Evolutionary conservation across 1,140 invertebrate species (phyloP).

Genomic region (Heliothis virescens): DNA sequence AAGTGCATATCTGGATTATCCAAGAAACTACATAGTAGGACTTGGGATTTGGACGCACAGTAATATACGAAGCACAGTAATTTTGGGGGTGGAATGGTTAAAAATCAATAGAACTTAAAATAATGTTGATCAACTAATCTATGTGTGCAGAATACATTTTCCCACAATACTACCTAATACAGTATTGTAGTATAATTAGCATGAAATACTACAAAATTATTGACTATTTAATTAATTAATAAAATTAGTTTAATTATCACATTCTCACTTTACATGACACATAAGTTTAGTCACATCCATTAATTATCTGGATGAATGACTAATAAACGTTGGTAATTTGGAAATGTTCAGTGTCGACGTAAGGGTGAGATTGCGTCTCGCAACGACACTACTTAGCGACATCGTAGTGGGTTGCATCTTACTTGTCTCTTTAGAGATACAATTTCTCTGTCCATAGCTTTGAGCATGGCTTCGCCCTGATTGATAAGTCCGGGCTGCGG

Average conservation of each 20-base stretch:
- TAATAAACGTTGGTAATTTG: neutral
- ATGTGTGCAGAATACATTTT: conserved; percentile 84
- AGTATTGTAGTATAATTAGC: conserved; percentile 51
- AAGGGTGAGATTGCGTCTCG: conserved; percentile 74
- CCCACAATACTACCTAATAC: conserved; percentile 53
- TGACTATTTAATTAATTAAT: conserved; percentile 38
- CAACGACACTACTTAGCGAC: conserved; percentile 68
- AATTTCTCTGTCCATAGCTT: conserved; percentile 97
- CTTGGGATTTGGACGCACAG: conserved; percentile 52
- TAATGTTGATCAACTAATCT: conserved; percentile 52
- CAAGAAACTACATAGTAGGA: conserved; percentile 69
- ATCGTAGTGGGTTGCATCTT: conserved; percentile 71
- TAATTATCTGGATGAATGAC: conserved; percentile 15
- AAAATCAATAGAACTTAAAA: conserved; percentile 38
- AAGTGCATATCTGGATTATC: conserved; percentile 83
- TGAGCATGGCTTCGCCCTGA: conserved; percentile 94
- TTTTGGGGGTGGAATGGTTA: conserved; percentile 26
- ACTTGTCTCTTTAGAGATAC: conserved; percentile 97
- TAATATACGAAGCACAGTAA: conserved; percentile 61
- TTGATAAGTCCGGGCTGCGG: conserved; percentile 86
- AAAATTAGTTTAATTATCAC: conserved; percentile 57
- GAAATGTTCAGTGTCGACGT: conserved; percentile 58
- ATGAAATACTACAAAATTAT: conserved; percentile 50
- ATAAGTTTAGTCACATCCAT: conserved; percentile 41
- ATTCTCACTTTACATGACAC: conserved; percentile 79